Evolutionary conservation across 2,797 vertebrate genomes (phyloP).

Genomic region (Lophius americanus): DNA sequence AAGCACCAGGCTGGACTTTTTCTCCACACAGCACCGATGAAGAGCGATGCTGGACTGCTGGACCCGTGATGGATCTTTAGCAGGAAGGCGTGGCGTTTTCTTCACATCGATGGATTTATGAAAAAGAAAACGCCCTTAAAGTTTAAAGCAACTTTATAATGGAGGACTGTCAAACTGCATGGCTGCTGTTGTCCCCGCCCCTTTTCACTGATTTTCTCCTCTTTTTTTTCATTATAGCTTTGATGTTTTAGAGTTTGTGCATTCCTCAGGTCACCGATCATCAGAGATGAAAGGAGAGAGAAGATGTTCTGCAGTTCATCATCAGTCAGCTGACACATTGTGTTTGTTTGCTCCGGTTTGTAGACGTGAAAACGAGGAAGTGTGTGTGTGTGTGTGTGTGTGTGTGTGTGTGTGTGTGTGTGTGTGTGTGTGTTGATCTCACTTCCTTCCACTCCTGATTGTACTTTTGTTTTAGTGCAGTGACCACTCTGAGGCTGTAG

Average conservation of each 20-base stretch:
- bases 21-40: neutral
- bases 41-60: constrained; percentile 16
- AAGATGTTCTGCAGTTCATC: constrained; percentile 31
- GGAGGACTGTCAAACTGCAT: constrained; percentile 46
- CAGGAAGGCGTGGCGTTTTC: constrained; percentile 33
- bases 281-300: constrained; percentile 34
- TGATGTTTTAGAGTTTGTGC: constrained; percentile 40
- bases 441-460: constrained; percentile 48
- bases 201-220: neutral
- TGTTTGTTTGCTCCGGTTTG: constrained; percentile 28
- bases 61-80: constrained; percentile 11
- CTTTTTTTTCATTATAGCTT: constrained; percentile 28
- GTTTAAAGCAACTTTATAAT: constrained; percentile 25
- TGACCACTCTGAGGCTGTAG: constrained; percentile 57
- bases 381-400: constrained; percentile 29
- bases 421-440: constrained; percentile 31
- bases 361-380: constrained; percentile 29
- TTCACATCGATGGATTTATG: constrained; percentile 33
- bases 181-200: constrained; percentile 40
- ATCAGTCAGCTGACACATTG: constrained; percentile 33
- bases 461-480: constrained; percentile 35
- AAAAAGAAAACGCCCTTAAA: constrained; percentile 12
- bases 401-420: constrained; percentile 11
- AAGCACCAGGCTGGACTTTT: neutral
- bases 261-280: constrained; percentile 65